Percentiles rank a stretch among this genome's conserved stretches.
Evolutionary conservation across 2,113 vertebrate species (phyloP).

Genomic region (Eolophus roseicapilla): DNA sequence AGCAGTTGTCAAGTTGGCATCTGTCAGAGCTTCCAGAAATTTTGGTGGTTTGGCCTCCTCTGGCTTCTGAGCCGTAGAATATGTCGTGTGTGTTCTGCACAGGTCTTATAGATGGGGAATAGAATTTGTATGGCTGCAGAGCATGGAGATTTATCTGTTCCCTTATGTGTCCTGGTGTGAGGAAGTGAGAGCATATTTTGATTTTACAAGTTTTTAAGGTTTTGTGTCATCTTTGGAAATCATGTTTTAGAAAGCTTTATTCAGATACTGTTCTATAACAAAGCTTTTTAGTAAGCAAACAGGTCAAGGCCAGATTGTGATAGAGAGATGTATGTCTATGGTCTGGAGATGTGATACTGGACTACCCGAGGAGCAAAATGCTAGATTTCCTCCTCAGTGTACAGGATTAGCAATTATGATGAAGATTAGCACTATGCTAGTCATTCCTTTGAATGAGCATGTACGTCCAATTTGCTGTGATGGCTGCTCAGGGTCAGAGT

Average conservation of each 20-base stretch:
- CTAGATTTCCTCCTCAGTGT: neutral
- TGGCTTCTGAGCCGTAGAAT: fast-evolving
- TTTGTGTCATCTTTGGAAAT: neutral
- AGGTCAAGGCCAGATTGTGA: neutral
- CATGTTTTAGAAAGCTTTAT: neutral
- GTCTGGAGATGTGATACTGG: neutral
- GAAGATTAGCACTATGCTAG: neutral
- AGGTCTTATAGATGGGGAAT: neutral
- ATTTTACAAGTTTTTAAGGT: neutral
- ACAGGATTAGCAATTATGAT: neutral
- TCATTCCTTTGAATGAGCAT: neutral
- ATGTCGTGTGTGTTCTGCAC: neutral
- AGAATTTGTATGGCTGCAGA: neutral
- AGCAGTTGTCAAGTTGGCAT: neutral
- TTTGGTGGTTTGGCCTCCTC: neutral
- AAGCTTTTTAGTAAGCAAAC: neutral
- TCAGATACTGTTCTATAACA: neutral
- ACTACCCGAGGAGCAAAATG: neutral
- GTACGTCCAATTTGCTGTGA: neutral
- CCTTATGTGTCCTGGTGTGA: neutral
- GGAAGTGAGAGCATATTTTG: neutral
- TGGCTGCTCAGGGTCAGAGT: neutral
- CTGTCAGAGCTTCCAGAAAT: neutral
- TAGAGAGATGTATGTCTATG: neutral
- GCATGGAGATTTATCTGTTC: too few relatives aligned